Percentiles rank a stretch among this genome's conserved stretches.
Evolutionary conservation across 1,140 invertebrate species (phyloP).

Genomic region (Aphelinus certus): DNA sequence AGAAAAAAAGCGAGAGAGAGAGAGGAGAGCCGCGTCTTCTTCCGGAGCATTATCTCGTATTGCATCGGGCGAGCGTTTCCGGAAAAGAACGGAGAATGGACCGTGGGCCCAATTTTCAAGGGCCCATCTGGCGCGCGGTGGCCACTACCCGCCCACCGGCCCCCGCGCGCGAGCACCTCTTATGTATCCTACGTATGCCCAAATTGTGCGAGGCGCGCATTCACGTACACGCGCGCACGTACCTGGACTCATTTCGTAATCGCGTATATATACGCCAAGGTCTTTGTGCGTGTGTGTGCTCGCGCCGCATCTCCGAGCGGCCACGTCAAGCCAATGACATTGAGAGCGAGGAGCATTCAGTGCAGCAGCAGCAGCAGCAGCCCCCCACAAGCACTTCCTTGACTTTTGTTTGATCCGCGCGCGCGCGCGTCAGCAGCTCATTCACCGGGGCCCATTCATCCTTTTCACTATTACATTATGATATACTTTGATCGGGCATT

Average conservation of each 20-base stretch:
- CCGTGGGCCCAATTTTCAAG: conserved; percentile 1
- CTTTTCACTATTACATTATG: no score
- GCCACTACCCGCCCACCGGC: conserved; percentile 1
- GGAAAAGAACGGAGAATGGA: conserved; percentile 30
- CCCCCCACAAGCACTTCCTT: no score
- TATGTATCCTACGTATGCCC: neutral
- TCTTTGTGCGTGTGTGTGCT: no score
- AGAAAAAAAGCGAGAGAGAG: conserved; percentile 1
- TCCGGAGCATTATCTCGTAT: conserved; percentile 32
- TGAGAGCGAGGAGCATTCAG: no score
- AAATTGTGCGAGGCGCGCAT: neutral
- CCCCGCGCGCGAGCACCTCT: no score
- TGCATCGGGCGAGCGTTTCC: conserved; percentile 21
- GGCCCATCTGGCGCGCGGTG: conserved; percentile 16
- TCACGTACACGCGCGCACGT: neutral
- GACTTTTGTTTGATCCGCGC: no score
- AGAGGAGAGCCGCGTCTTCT: neutral
- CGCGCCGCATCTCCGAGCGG: no score
- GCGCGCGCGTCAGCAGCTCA: no score
- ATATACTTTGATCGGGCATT: no score
- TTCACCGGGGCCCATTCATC: no score
- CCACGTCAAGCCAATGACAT: no score
- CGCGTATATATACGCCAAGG: neutral
- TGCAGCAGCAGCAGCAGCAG: no score
- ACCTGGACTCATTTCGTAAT: neutral